These are phyloP conservation scores for Bombus superbus DNA, from an alignment of 1,140 invertebrate species.

Conservation along the genomic window DNA sequence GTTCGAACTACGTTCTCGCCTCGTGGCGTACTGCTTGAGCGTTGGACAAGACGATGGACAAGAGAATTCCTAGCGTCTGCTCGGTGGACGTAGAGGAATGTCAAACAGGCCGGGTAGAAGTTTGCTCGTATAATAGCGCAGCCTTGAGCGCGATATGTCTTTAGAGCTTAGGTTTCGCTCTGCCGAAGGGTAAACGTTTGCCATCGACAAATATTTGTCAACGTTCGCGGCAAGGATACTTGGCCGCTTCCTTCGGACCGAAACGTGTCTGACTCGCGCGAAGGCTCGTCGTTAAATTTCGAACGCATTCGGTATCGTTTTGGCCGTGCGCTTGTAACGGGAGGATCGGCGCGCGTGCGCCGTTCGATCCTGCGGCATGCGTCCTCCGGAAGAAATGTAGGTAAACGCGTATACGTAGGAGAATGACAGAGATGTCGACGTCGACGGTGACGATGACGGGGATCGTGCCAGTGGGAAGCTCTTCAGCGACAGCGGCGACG, in stretches of 20 bases:
- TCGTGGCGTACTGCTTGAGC: no score
- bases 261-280: not conserved
- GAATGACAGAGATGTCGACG: constrained; percentile 2
- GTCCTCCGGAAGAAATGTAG: constrained; percentile 14
- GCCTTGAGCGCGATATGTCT: constrained; percentile 44
- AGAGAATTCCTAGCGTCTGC: not conserved
- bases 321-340: not conserved
- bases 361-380: constrained; percentile 30
- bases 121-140: constrained; percentile 52
- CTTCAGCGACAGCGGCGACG: constrained; percentile 34
- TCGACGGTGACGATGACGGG: constrained; percentile 1
- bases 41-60: not conserved
- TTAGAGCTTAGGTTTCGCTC: constrained; percentile 52
- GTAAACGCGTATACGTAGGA: not conserved
- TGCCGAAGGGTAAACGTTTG: constrained; percentile 52
- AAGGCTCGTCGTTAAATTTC: constrained; percentile 40
- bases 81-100: constrained; percentile 9
- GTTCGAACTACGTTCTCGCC: not conserved
- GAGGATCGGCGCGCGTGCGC: constrained; percentile 24
- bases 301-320: constrained; percentile 9
- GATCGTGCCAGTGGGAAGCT: constrained; percentile 9
- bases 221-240: constrained; percentile 37
- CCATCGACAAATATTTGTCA: constrained; percentile 49
- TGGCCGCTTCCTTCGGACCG: constrained; percentile 16
- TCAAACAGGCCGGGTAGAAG: constrained; percentile 38